These are phyloP conservation scores for Metallyticus violacea DNA, from an alignment of 2,888 invertebrate genomes.

Conservation along the genomic window DNA sequence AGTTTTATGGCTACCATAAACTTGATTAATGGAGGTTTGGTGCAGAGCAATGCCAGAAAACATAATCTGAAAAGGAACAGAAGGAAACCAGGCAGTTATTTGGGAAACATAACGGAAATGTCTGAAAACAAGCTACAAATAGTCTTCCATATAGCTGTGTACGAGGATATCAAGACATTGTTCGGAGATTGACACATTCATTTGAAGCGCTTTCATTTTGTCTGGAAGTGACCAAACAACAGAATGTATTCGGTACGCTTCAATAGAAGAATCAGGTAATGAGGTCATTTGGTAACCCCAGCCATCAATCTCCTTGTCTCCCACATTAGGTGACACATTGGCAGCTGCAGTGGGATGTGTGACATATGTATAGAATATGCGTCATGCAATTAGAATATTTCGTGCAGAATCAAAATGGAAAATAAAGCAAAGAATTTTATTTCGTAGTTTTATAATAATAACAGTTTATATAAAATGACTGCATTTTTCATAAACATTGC, in stretches of 20 bases:
- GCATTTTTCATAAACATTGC: too few relatives aligned
- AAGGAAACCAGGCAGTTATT: not conserved
- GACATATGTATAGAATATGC: not conserved
- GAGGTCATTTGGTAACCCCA: not conserved
- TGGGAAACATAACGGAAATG: not conserved
- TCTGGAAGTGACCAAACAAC: not conserved
- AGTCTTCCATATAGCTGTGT: not conserved
- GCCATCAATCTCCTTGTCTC: not conserved
- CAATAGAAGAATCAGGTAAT: not conserved
- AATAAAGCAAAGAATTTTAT: too few relatives aligned
- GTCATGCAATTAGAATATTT: not conserved
- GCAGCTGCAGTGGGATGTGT: not conserved
- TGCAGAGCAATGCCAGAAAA: not conserved
- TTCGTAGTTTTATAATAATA: too few relatives aligned
- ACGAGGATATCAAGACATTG: not conserved
- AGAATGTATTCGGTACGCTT: not conserved
- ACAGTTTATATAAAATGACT: too few relatives aligned
- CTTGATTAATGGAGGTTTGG: too few relatives aligned
- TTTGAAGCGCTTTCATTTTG: not conserved
- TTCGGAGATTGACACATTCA: not conserved
- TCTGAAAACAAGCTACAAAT: not conserved
- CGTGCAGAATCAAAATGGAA: too few relatives aligned
- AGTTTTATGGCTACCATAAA: too few relatives aligned
- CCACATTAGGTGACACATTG: not conserved
- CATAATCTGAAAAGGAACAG: not conserved